A percentile compares a stretch with the other conserved stretches of the same genome.
Conservation (phyloP, 2,113 vertebrate genomes). For the Marmota monax region DNA sequence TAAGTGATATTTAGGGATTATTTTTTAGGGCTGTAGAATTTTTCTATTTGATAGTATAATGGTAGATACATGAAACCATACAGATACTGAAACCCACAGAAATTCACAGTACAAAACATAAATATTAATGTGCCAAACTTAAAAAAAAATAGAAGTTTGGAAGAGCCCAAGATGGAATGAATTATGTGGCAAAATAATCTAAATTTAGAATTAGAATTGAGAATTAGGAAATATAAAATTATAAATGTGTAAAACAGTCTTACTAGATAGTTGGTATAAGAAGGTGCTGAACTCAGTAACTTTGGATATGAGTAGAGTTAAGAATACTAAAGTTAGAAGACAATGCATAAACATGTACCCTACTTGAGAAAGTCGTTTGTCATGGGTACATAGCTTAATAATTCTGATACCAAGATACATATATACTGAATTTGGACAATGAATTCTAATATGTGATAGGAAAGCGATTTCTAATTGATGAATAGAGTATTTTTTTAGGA, state of each 20-base stretch:
- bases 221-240: neutral
- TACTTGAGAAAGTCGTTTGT: neutral
- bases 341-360: neutral
- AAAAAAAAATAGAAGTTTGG: neutral
- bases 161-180: neutral
- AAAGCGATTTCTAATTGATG: neutral
- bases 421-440: neutral
- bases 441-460: neutral
- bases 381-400: neutral
- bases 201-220: too few relatives aligned
- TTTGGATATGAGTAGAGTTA: neutral
- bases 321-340: neutral
- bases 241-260: neutral
- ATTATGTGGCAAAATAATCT: neutral
- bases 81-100: neutral
- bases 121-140: neutral
- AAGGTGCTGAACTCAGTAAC: neutral
- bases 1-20: neutral
- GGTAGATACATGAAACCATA: neutral
- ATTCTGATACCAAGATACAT: neutral
- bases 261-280: neutral
- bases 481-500: neutral
- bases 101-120: neutral
- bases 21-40: neutral
- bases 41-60: neutral